Percentiles rank a stretch among this genome's conserved stretches.
These are phyloP conservation scores for Aplochiton taeniatus DNA, from an alignment of 2,797 vertebrate species.

Conservation along the genomic window DNA sequence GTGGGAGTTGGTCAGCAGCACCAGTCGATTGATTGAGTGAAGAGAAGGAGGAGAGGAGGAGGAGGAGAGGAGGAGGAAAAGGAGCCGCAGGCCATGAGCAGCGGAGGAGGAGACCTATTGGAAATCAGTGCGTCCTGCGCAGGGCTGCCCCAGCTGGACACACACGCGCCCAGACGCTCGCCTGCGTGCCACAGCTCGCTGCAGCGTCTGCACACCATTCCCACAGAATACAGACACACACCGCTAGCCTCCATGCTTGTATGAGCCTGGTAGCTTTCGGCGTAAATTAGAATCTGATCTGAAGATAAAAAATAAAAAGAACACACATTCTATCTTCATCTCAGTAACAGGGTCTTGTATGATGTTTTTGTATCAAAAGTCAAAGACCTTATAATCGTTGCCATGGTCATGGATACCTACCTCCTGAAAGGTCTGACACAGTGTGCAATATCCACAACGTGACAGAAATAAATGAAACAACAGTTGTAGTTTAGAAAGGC, in stretches of 20 bases:
- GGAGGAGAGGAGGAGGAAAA: constrained; percentile 42
- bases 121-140: constrained; percentile 74
- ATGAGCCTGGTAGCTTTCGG: no score
- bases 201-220: constrained; percentile 22
- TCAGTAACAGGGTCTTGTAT: no score
- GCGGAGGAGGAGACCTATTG: constrained; percentile 76
- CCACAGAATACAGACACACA: background rate
- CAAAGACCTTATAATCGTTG: no score
- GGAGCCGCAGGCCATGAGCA: constrained; percentile 74
- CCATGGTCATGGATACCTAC: no score
- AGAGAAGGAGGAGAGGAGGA: constrained; percentile 51
- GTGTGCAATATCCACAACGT: background rate
- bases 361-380: no score
- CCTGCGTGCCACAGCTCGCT: constrained; percentile 48
- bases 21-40: constrained; percentile 68
- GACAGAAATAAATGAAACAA: background rate
- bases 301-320: no score
- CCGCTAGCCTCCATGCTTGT: no score
- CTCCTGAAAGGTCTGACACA: background rate
- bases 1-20: constrained; percentile 66
- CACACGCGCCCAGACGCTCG: constrained; percentile 47
- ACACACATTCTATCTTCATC: no score
- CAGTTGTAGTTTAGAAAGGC: background rate
- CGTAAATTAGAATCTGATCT: no score
- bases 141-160: constrained; percentile 43